Base-by-base conservation (phyloP, 2,888 invertebrate genomes). In the Cantharis rustica region DNA sequence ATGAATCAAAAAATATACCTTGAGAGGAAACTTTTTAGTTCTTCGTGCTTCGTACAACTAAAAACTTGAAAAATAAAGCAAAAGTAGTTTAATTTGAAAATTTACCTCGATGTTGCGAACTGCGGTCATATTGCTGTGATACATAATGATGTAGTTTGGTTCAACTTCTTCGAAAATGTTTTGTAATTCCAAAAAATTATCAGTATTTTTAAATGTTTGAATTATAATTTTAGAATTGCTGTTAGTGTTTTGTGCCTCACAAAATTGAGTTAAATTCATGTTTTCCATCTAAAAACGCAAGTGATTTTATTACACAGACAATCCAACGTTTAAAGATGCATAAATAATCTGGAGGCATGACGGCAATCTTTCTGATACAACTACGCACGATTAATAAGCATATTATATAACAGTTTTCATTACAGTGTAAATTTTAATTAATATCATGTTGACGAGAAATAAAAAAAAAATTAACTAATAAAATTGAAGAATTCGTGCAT, bases 1-100 rank as follows among this genome's bases (percentile, higher is more conserved):
- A 86, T 98, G 97, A 80, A 98, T 92, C 69, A 99, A 87, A 84
- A 98, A 97, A 88, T 96, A 99, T 10, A 99, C 94, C 84, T 93
- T 93, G 5, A 94, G 86, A 15, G 89, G 86, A 0, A 90, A 87
- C 10, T 90, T 89, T n/a, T 87, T 86, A 64, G 88, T 86, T 77
- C 91, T 90, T 26, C 92, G 90, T 23, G 92, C 91, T 85, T 93
- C 95, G 84, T 92, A 96, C 78, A 93, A 90, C 93, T 93, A 81
- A 61, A 86, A 66, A 66, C 10, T 20, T 20, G 23, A n/a, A 13
- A 66, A 20, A 20, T 66, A 3, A 66, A 20, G 9, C 9, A 20
- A 16, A 17, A 16, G n/a, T 23, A 20, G 4, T 16, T 63, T 11
- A 66, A 66, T 20, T 66, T 20, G 47, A 71, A 63, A 68, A 71